Evolutionary conservation across 2,113 vertebrate genomes (phyloP).

Genomic region (Tragelaphus buxtoni): DNA sequence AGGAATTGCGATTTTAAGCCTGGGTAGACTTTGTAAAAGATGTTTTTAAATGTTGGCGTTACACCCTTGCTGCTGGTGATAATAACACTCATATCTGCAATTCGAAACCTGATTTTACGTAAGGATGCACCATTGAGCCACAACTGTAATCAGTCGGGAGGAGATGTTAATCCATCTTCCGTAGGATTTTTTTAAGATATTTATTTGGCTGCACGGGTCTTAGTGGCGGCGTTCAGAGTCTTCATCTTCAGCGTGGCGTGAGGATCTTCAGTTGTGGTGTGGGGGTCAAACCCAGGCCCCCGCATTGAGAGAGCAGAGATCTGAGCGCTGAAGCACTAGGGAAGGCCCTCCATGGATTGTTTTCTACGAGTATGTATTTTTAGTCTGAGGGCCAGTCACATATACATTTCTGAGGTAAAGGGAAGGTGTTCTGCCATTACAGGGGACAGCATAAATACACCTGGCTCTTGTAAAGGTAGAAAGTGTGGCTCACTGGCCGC

Average conservation of each 20-base stretch:
- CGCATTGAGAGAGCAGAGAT: neutral
- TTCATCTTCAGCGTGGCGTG: neutral
- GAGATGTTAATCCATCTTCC: neutral
- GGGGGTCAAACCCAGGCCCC: neutral
- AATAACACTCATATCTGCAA: neutral
- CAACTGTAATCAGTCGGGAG: neutral
- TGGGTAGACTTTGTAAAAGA: neutral
- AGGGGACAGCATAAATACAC: neutral
- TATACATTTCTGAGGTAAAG: neutral
- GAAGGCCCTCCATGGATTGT: neutral
- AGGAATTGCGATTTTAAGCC: neutral
- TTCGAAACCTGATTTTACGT: neutral
- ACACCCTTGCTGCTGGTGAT: neutral
- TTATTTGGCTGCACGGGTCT: neutral
- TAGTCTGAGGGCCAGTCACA: neutral
- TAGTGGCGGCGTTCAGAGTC: fast-evolving
- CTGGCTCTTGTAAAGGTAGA: neutral
- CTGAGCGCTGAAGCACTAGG: neutral
- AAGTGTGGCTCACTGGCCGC: fast-evolving
- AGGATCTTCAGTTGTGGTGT: fast-evolving
- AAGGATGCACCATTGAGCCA: neutral
- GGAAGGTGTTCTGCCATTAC: neutral
- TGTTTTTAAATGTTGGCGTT: neutral
- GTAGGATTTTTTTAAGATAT: neutral
- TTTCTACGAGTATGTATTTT: neutral